Percentiles rank a stretch among this genome's conserved stretches.
These are phyloP conservation scores for Sphaeramia orbicularis DNA, from an alignment of 2,797 vertebrate genomes.

Conservation along the genomic window DNA sequence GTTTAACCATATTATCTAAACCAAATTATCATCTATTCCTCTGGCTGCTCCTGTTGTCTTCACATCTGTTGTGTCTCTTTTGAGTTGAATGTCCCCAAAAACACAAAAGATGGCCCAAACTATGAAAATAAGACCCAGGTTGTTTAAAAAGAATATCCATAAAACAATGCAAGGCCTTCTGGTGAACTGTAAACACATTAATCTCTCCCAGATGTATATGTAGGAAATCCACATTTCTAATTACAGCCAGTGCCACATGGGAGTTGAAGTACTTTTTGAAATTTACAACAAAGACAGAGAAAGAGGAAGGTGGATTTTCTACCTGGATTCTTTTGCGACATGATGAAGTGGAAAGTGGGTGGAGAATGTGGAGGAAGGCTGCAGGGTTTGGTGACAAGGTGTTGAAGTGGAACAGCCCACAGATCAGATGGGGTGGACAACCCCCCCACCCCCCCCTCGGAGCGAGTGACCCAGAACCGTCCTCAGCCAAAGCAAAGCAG, in stretches of 20 bases:
- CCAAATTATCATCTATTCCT: constrained; percentile 23
- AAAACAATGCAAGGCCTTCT: constrained; percentile 27
- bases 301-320: constrained; percentile 14
- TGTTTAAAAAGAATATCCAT: constrained; percentile 8
- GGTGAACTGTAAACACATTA: constrained; percentile 35
- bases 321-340: constrained; percentile 56
- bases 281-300: neutral
- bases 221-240: constrained; percentile 36
- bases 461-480: constrained; percentile 73
- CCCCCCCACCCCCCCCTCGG: too few species aligned
- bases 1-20: constrained; percentile 35
- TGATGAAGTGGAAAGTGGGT: constrained; percentile 34
- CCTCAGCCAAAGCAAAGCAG: too few species aligned
- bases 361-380: constrained; percentile 34
- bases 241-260: constrained; percentile 26
- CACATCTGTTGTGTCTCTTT: constrained; percentile 5
- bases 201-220: constrained; percentile 39
- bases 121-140: constrained; percentile 37
- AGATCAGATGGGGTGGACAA: constrained; percentile 68
- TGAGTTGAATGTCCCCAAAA: constrained; percentile 34
- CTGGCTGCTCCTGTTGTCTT: constrained; percentile 7
- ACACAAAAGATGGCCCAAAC: constrained; percentile 12
- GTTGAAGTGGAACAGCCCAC: constrained; percentile 79
- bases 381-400: constrained; percentile 73
- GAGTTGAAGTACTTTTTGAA: constrained; percentile 4